Base-by-base conservation (phyloP, 2,113 vertebrate species). In the Candoia aspera region DNA sequence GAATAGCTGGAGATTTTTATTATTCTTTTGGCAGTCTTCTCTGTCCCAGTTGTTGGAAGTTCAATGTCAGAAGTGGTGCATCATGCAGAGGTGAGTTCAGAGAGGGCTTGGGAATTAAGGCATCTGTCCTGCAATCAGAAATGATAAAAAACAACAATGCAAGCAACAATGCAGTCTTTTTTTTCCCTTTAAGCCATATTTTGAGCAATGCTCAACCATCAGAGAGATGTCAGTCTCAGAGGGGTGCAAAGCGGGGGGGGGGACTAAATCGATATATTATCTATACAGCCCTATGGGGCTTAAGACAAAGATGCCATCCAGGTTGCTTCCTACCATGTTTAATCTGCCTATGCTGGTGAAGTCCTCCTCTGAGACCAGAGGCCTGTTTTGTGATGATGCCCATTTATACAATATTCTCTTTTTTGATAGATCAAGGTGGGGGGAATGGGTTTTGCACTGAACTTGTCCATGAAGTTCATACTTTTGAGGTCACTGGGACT, bases 1-100 rank as follows among this genome's bases (percentile, higher is more conserved):
- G 98, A 97, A 99, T 98, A 98, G 98, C 97, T 88, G 97, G 97
- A 97, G 98, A 89, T 84, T 84, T 84, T 91, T 92, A 89, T 97
- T 97, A 96, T 94, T 97, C 98, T 98, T 98, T 98, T 97, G 98
- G 98, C 98, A 97, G 98, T 98, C 98, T 98, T 98, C 96, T 97
- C 89, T 91, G 98, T 97, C 95, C 95, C 90, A 98, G 98, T 98
- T 98, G 98, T 95, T 93, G 97, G 96, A 98, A 98, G 98, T 98
- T 99, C 98, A 98, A 97, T 98, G 98, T 98, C 98, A 98, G 98
- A 96, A 96, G 96, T 93, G 88, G 97, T 97, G 97, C 96, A 97
- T 96, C 96, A 95, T 93, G 96, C 96, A 95, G 97, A 97, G 97
- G 96, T 93, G 90, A 96, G 96, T 97, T 98, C 97, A 96, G 98